Evolutionary conservation across 2,113 vertebrate species (phyloP), one percentile per base, ranked within the genome.

Genomic region (Zosterops hypoxanthus): DNA sequence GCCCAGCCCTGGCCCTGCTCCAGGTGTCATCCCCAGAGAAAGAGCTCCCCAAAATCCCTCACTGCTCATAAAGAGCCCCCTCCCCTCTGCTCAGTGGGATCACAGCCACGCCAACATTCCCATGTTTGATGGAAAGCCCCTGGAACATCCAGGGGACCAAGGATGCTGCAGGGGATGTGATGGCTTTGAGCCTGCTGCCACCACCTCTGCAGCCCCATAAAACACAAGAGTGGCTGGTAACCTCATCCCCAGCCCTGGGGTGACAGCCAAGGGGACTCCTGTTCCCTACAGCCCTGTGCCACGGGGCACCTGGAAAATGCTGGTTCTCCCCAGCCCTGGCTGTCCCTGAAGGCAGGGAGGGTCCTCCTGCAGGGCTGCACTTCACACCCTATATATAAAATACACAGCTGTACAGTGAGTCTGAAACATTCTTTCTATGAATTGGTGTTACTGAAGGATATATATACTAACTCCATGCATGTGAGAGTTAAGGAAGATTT

Each of bases 381-480:
- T 83, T 83, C 95, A 90, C 82, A 80, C 50, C 57, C 89, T 72
- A 29, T 31, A 24, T 52, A 69, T 65, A 89, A 94, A 96, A 90
- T 5, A 93, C 92, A 83, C 80, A 94, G 85, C 79, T 9, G 5
- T 7, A 57, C 89, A 59, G 55, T 39, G 44, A 90, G 52, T 3
- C 90, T 64, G 71, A 73, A 68, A 52, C 39, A 57, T 44, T 70
- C 95, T 26, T 33, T 19, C 93, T 49, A 6, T 42, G 85, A 77
- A 26, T 8, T 7, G 39, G 23, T 21, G 75, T 21, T 76, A 68
- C 86, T 68, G 85, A 75, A 63, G 75, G 72, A 36, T 41, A 24
- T 41, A 75, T 65, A 86, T 24, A 78, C 82, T 68, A 53, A 94
- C 64, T 78, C 79, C 72, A 69, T 16, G 70, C 88, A 65, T 28